phyloP scores from a whole-genome alignment of 2,888 invertebrate genomes.

The Salticus scenicus region DNA sequence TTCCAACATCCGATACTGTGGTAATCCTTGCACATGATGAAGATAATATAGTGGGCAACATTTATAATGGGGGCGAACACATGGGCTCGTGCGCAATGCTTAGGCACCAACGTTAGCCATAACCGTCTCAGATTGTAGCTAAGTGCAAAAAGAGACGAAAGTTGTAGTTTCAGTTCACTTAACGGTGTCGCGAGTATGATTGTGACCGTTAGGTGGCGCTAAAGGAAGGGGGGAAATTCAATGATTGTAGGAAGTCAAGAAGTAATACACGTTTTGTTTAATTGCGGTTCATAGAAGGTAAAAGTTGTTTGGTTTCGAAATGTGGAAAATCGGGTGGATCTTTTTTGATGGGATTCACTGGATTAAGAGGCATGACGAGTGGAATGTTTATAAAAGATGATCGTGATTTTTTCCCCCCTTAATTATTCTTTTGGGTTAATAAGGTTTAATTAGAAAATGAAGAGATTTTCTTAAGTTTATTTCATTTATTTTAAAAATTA shows the following conservation, averaged over 20 bases:
- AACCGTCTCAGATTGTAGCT: background rate
- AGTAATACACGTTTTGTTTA: background rate
- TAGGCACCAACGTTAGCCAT: background rate
- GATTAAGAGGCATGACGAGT: no score
- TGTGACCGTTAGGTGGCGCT: background rate
- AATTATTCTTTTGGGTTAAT: no score
- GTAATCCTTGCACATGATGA: conserved; percentile 10
- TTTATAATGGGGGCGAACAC: conserved; percentile 1
- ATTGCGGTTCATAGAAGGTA: background rate
- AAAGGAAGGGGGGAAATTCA: background rate
- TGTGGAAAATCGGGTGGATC: background rate
- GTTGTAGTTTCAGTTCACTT: conserved; percentile 2
- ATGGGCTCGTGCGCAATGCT: conserved; percentile 12
- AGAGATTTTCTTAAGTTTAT: no score
- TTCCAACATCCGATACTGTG: background rate
- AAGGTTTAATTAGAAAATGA: no score
- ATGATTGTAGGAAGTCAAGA: background rate
- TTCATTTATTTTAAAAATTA: no score
- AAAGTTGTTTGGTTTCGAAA: background rate
- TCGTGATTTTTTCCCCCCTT: no score
- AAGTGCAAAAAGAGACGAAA: background rate
- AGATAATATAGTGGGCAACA: background rate
- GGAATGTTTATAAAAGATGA: no score
- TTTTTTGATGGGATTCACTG: no score
- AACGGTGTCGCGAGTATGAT: background rate